Evolutionary conservation across 2,113 vertebrate species (phyloP).

Genomic region (Macroglossus sobrinus): DNA sequence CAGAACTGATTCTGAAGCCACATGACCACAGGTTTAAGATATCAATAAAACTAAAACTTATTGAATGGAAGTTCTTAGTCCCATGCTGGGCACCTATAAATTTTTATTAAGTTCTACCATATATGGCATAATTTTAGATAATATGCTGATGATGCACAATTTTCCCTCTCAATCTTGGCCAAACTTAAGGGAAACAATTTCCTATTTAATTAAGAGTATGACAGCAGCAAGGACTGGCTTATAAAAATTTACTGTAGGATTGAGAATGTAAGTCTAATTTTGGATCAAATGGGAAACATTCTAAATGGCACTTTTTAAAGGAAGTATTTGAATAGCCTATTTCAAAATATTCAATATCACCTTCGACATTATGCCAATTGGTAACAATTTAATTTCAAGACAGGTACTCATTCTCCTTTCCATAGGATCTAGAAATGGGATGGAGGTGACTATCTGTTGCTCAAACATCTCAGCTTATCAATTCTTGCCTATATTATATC

Average conservation of each 20-base stretch:
- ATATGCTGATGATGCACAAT: constrained; percentile 35
- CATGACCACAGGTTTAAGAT: not conserved
- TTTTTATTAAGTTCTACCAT: constrained; percentile 38
- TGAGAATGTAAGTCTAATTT: constrained; percentile 34
- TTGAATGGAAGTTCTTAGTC: not conserved
- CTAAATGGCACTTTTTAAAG: not conserved
- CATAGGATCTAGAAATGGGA: not conserved
- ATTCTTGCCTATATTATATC: not conserved
- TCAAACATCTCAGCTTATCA: not conserved
- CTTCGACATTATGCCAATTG: not conserved
- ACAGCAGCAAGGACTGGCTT: constrained; percentile 22
- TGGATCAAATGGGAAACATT: constrained; percentile 26
- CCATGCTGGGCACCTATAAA: not conserved
- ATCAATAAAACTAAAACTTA: not conserved
- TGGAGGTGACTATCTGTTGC: not conserved
- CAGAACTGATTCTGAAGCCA: not conserved
- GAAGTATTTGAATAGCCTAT: not conserved
- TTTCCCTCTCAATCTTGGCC: constrained; percentile 59
- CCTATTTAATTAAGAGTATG: constrained; percentile 74
- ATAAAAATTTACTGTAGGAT: constrained; percentile 67
- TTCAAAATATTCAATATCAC: not conserved
- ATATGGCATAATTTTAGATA: constrained; percentile 50
- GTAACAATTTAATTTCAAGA: not conserved
- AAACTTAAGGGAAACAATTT: constrained; percentile 74
- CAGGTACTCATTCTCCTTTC: not conserved